Base-by-base conservation (phyloP, 2,888 invertebrate genomes). In the Apoda limacodes region DNA sequence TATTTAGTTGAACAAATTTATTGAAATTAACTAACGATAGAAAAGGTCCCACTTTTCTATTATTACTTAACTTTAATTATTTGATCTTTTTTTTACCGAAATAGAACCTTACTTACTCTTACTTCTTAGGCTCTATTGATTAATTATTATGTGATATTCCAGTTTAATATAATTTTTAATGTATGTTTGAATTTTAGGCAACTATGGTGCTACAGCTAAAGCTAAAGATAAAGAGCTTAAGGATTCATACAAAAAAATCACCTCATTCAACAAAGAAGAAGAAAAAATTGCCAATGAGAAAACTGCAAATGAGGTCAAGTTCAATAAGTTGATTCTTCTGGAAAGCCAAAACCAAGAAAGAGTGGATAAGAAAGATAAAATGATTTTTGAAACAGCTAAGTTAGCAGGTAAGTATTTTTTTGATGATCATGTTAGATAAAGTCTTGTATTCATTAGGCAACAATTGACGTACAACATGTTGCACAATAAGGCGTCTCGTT, bases 311-410 rank as follows among this genome's bases (percentile, higher is more conserved):
- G 76, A 80, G 40, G 52, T 63, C n/a, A 75, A 76, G 40, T 68
- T 63, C 35, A 76, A 70, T 39, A 72, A 76, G 43, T 45, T 75
- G 7, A 58, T 67, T 17, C 34, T 80, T 21, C 47, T 81, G 24
- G 78, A 80, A 39, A 71, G 68, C 29, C 82, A 80, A 45, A 75
- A 82, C 41, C 76, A 82, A 41, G 71, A 81, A 37, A 74, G 67
- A 45, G 67, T 82, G 28, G 58, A 70, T 22, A 71, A 63, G 28
- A 68, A 68, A 37, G 71, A 72, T 43, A 52, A 56, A 25, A 60
- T 67, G 55, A 59, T 82, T 41, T 51, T 67, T 1, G 65, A 68
- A 23, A 65, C 74, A 29, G 74, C 70, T 3, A 60, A 70, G 42
- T 43, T 70, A 29, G 72, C 70, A 34, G 74, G 75, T 72, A 48